These are phyloP conservation scores for Antheraea pernyi DNA, from an alignment of 1,140 invertebrate genomes.

Conservation along the genomic window DNA sequence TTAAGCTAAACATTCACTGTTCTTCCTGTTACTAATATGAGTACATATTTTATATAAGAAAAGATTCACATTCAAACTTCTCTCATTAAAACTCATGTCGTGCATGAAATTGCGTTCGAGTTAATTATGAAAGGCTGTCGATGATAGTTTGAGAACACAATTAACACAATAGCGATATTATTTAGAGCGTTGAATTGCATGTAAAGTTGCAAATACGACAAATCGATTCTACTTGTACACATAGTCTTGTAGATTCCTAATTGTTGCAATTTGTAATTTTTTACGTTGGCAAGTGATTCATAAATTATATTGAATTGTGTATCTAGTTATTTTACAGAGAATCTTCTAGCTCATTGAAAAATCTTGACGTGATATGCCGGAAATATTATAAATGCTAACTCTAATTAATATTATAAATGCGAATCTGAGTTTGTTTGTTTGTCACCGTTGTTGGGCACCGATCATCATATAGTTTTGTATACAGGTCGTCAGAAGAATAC, in stretches of 20 bases:
- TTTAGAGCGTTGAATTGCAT: conserved; percentile 17
- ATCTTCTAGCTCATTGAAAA: too few relatives aligned
- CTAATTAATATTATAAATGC: too few relatives aligned
- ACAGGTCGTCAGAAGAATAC: too few relatives aligned
- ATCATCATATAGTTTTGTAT: too few relatives aligned
- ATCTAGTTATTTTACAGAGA: too few relatives aligned
- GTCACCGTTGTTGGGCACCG: too few relatives aligned
- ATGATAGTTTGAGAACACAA: conserved; percentile 3
- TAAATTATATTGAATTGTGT: too few relatives aligned
- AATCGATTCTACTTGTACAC: not conserved
- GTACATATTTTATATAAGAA: not conserved
- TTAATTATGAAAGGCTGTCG: not conserved
- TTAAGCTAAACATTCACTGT: too few relatives aligned
- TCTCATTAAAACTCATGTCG: not conserved
- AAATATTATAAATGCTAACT: too few relatives aligned
- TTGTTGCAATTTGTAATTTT: not conserved
- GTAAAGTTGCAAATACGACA: conserved; percentile 10
- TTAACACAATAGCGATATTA: not conserved
- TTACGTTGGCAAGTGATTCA: not conserved
- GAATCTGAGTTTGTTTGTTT: too few relatives aligned
- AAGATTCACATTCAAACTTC: not conserved
- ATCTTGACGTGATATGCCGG: too few relatives aligned
- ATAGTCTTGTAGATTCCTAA: not conserved
- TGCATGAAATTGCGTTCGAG: not conserved
- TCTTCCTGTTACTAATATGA: too few relatives aligned